Conservation (phyloP, 2,797 vertebrate genomes). For the Megaceryle alcyon region DNA sequence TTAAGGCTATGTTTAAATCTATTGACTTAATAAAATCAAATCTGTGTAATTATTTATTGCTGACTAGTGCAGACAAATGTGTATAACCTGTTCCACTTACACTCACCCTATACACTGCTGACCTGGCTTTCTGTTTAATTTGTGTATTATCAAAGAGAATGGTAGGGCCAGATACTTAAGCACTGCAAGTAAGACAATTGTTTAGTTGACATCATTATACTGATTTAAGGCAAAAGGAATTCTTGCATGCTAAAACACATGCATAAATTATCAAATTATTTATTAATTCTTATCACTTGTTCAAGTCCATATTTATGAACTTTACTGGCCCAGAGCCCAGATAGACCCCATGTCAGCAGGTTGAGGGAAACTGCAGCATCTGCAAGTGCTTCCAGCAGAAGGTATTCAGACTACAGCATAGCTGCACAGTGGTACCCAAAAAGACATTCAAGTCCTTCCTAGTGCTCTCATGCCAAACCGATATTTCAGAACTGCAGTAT, state of each 20-base stretch:
- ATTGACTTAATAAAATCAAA: background rate
- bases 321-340: background rate
- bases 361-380: background rate
- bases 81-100: background rate
- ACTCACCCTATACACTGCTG: background rate
- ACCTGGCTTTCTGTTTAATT: background rate
- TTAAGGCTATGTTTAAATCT: background rate
- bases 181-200: background rate
- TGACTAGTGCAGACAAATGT: background rate
- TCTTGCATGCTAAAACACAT: background rate
- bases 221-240: background rate
- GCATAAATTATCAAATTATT: background rate
- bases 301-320: background rate
- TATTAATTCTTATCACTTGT: background rate
- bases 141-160: background rate
- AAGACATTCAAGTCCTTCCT: background rate
- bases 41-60: background rate
- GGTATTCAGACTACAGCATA: accelerated
- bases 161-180: background rate
- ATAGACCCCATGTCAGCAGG: background rate
- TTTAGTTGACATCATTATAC: background rate
- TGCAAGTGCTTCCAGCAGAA: background rate
- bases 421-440: background rate
- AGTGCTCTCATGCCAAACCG: background rate
- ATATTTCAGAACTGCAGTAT: background rate